Evolutionary conservation across 2,113 vertebrate species (phyloP), one percentile per base, ranked within the genome.

Genomic region (Haemorhous mexicanus): DNA sequence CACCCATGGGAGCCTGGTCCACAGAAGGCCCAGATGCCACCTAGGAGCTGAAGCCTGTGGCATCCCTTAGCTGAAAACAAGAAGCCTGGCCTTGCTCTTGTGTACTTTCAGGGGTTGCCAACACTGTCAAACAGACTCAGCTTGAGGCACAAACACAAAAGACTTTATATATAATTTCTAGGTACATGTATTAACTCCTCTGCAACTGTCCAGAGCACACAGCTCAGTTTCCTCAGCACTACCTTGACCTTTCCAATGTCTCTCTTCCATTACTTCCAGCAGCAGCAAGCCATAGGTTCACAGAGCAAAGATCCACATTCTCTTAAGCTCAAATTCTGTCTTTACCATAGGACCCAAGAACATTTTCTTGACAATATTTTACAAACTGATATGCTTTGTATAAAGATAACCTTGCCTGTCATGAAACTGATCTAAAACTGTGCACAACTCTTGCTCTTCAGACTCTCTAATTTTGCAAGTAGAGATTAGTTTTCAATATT

Each of bases 1-100:
- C n/a, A 56, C 0, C 0, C 9, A 41, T 1, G 3, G 56, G 17
- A 78, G 23, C 0, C 2, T 8, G 4, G 10, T 67, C 16, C 56
- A 62, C 16, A n/a, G 52, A 56, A 85, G 32, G 9, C 21, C 32
- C 14, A 70, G 35, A 43, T 16, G 23, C 13, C 16, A 72, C 35
- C 15, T 13, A 9, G 10, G 13, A 89, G 68, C 63, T 80, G n/a
- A 63, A 80, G 75, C 37, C 41, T 32, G 41, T 1, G 10, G 35
- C 35, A 92, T 7, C 13, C 23, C 78, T 86, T 35, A 47, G 27
- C 33, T 70, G 56, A 87, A 74, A 85, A 37, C 16, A 80, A 79
- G 12, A 78, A 62, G 18, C 23, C 43, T 52, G 12, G 39, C 18
- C 18, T 79, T 46, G 50, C 24, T 37, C 37, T 63, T 47, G 8